Evolutionary conservation across 2,113 vertebrate genomes (phyloP).

Genomic region (Odocoileus hemionus): DNA sequence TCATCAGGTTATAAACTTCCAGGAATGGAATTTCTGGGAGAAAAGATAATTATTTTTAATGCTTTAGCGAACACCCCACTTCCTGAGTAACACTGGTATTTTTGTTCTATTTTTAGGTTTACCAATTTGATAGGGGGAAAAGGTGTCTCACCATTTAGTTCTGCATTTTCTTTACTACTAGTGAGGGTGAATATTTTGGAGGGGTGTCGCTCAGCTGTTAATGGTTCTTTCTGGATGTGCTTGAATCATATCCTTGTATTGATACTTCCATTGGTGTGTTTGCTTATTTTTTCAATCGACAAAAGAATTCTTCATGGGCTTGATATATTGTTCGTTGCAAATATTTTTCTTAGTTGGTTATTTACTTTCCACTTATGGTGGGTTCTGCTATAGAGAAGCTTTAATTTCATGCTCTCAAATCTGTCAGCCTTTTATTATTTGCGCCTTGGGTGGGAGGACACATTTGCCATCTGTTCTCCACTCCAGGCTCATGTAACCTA

Average conservation of each 20-base stretch:
- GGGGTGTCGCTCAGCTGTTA: not conserved
- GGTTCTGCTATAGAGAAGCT: not conserved
- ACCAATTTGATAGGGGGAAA: not conserved
- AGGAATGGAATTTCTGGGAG: not conserved
- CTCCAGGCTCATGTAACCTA: not conserved
- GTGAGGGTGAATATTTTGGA: not conserved
- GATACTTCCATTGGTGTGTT: not conserved
- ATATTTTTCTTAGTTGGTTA: slow-evolving; percentile 9
- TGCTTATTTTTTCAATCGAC: not conserved
- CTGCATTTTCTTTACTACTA: not conserved
- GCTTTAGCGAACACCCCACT: not conserved
- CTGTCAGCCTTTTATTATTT: not conserved
- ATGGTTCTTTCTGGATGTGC: not conserved
- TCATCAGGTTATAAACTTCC: not conserved
- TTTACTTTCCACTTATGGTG: not conserved
- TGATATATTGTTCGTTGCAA: not conserved
- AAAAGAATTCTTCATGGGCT: not conserved
- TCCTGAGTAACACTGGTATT: not conserved
- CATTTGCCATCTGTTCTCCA: not conserved
- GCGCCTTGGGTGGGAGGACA: not conserved
- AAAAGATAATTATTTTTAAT: not conserved
- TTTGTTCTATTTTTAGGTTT: not conserved
- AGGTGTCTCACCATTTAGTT: not conserved
- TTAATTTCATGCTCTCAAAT: not conserved
- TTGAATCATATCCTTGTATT: not conserved